Conservation (phyloP, 2,888 invertebrate genomes). For the Synanthedon vespiformis region DNA sequence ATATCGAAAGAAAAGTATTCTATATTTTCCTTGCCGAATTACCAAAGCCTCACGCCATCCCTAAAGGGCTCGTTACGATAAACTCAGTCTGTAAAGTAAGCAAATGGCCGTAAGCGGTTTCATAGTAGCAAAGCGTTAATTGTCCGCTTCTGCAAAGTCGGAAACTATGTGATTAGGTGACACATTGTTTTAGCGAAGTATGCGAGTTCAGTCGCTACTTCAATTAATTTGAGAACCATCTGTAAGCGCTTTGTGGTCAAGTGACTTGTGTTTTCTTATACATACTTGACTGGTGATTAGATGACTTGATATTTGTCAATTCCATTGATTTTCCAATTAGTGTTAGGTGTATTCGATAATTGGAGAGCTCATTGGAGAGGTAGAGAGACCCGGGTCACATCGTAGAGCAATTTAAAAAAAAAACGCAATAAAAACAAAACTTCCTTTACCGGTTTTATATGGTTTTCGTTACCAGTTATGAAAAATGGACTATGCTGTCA, state of each 20-base stretch:
- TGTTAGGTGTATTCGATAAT: no score
- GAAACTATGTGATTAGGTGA: constrained; percentile 17
- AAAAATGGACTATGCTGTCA: no score
- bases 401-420: no score
- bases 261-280: background rate
- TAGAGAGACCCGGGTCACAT: no score
- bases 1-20: no score
- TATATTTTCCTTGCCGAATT: background rate
- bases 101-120: background rate
- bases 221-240: constrained; percentile 21
- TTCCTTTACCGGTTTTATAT: no score
- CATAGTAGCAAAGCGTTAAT: background rate
- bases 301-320: no score
- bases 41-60: background rate
- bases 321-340: no score
- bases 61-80: constrained; percentile 6
- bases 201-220: constrained; percentile 11
- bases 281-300: no score
- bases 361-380: no score
- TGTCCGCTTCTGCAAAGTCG: background rate
- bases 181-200: constrained; percentile 17
- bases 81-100: constrained; percentile 3
- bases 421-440: no score
- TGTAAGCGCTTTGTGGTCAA: constrained; percentile 10
- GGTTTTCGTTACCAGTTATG: no score